phyloP scores from a whole-genome alignment of 2,888 invertebrate genomes.

The Scaptodrosophila latifasciaeformis region DNA sequence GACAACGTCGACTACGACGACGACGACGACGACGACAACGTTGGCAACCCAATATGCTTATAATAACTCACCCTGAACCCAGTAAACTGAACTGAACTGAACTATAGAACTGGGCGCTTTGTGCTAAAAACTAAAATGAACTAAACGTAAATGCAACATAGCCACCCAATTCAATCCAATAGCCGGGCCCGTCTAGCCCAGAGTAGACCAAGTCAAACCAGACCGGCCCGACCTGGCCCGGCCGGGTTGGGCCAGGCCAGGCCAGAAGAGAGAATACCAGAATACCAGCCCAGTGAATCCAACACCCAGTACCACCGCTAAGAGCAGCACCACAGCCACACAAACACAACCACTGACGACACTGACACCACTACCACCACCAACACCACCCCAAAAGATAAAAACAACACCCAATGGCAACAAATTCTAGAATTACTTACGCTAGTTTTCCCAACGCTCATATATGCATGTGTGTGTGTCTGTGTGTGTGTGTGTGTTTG shows the following conservation, averaged over 20 bases:
- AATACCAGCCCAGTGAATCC: too few relatives aligned
- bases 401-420: slow-evolving; percentile 45
- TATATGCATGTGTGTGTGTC: slow-evolving; percentile 24
- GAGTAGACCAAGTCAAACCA: slow-evolving; percentile 12
- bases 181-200: background rate
- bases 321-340: too few relatives aligned
- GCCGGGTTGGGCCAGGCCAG: too few relatives aligned
- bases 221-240: slow-evolving; percentile 9
- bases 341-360: background rate
- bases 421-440: slow-evolving; percentile 66
- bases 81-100: slow-evolving; percentile 56
- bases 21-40: too few relatives aligned
- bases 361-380: slow-evolving; percentile 38
- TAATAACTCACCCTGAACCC: slow-evolving; percentile 68
- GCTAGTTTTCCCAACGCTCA: slow-evolving; percentile 55
- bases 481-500: too few relatives aligned
- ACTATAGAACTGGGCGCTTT: slow-evolving; percentile 24
- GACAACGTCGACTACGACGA: too few relatives aligned
- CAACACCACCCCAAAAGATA: slow-evolving; percentile 11
- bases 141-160: slow-evolving; percentile 49
- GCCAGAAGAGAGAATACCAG: too few relatives aligned
- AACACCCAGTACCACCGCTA: too few relatives aligned
- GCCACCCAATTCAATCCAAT: slow-evolving; percentile 28
- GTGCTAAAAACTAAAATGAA: slow-evolving; percentile 41
- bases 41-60: slow-evolving; percentile 61